Evolutionary conservation across 2,797 vertebrate species (phyloP), one percentile per base, ranked within the genome.

Genomic region (Fratercula arctica): DNA sequence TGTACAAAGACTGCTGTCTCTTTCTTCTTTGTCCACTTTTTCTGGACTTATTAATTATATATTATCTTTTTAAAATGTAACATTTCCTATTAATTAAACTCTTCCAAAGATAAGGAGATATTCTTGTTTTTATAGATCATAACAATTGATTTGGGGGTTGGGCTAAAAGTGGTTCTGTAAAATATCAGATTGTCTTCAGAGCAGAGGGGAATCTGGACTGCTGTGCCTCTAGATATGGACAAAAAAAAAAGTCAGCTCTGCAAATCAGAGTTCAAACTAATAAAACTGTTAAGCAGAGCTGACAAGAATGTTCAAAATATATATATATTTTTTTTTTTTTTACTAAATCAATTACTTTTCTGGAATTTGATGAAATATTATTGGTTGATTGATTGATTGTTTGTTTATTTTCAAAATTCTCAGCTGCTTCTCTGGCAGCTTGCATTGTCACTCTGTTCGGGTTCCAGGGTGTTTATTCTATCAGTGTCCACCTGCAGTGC

Each of bases 21-120:
- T 90, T 90, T 89, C 67, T 81, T 93, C 83, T 93, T 91, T 93
- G 91, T 94, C 88, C 80, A 91, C 54, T 87, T 93, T 91, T 91
- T 31, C 35, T 91, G 61, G 51, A 73, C 69, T 91, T 84, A 63
- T 84, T 95, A 94, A 97, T 96, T 91, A 67, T 46, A 80, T 59
- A 67, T 87, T 85, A 68, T 87, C 85, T 60, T 85, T 70, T 66
- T 28, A 0, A 57, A 86, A 86, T 68, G 69, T 78, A 86, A 57
- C 61, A 18, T 78, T 88, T 87, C 66, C 76, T 94, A 59, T n/a
- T 88, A 90, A 95, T 95, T 96, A 91, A 96, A 82, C 59, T 79
- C 35, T 53, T 64, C 57, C 66, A 79, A 31, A 91, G 90, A 93
- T 70, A 92, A 95, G 74, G 63, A 88, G 59, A 18, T 70, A 77